Evolutionary conservation across 2,113 vertebrate species (phyloP), one percentile per base, ranked within the genome.

Genomic region (Ceyx cyanopectus): DNA sequence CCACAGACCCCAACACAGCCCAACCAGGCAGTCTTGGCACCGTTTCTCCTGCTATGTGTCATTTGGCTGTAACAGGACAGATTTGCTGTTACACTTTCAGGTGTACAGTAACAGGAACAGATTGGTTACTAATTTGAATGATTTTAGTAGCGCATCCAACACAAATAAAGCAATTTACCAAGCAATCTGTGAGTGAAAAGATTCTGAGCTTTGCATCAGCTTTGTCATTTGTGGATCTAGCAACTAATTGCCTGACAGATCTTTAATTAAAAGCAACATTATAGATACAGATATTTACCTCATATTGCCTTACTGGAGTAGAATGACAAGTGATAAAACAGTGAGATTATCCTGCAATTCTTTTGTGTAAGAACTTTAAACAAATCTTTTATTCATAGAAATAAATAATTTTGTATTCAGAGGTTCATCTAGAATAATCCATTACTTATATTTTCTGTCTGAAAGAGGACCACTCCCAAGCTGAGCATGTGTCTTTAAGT

Each of bases 61-160:
- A 78, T 90, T 89, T 95, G 86, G 62, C 83, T 89, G 46, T 30
- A 68, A 48, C 57, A 92, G 60, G 89, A 86, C 88, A 90, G 83
- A 89, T 77, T 91, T 87, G 67, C 74, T 77, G 1, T 83, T 74
- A 50, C 16, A 18, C 60, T 62, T 84, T 87, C 69, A 93, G 89
- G 86, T 94, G 69, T 77, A 63, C 75, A 63, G 57, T 60, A 90
- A 72, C 83, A 90, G 77, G 57, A 87, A 81, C 90, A 72, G 82
- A 70, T 87, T 81, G 54, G 65, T 81, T 84, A 61, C 66, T 90
- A 48, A 74, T 90, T 65, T 84, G 83, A 84, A 69, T 18, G 0
- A 84, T 93, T 90, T 90, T 32, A 79, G 62, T 68, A 41, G 27
- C 48, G 62, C 41, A 84, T 95, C 83, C 74, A 90, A 86, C 0